A percentile compares a stretch with the other conserved stretches of the same genome.
phyloP scores from a whole-genome alignment of 53 echinoderm and acorn worm species.

The Astropecten irregularis region DNA sequence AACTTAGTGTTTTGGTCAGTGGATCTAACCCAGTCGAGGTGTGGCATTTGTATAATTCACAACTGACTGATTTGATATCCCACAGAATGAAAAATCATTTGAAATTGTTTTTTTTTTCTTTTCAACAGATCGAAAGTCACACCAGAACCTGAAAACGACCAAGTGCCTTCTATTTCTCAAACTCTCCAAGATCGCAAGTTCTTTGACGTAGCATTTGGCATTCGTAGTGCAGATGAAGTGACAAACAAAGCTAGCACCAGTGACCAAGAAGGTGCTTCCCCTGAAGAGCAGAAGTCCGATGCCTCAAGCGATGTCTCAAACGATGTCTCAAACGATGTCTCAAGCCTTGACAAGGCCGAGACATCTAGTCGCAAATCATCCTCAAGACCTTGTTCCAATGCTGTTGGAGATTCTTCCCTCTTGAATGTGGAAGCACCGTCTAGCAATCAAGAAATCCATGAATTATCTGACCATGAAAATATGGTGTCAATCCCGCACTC shows the following conservation, averaged over 20 bases:
- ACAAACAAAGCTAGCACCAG: not conserved
- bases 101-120: not conserved
- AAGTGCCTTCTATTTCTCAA: not conserved
- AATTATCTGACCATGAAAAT: not conserved
- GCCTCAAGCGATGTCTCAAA: not conserved
- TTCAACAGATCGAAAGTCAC: not conserved
- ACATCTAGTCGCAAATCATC: not conserved
- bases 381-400: not conserved
- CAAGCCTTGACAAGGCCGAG: not conserved
- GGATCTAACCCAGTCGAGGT: too few species aligned
- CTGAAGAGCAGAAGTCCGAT: not conserved
- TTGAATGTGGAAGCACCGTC: not conserved
- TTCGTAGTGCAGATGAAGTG: too few species aligned
- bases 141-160: not conserved
- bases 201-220: not conserved
- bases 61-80: too few species aligned
- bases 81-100: not conserved
- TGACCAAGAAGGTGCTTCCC: not conserved
- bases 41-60: too few species aligned
- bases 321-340: not conserved
- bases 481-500: not conserved
- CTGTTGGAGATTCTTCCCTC: slow-evolving; percentile 5
- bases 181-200: not conserved
- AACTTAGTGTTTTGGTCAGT: too few species aligned
- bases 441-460: not conserved